phyloP scores from a whole-genome alignment of 2,113 vertebrate genomes.

The Anolis carolinensis region DNA sequence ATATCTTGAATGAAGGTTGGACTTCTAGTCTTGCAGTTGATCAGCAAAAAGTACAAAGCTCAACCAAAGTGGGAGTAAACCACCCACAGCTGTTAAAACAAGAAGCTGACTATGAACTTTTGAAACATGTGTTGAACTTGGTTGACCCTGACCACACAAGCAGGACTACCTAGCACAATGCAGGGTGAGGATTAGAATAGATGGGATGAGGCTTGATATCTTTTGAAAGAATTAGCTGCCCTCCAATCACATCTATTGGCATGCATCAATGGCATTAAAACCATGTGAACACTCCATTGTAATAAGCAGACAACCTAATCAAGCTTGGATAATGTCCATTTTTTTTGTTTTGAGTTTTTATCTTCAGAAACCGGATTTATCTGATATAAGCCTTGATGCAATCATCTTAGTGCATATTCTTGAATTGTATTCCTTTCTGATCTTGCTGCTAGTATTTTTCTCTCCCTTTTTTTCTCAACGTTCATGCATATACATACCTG shows the following conservation, averaged over 20 bases:
- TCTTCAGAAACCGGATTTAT: neutral
- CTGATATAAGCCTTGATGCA: neutral
- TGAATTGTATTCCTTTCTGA: neutral
- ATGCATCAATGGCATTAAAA: constrained; percentile 3
- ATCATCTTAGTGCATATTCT: neutral
- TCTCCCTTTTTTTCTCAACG: neutral
- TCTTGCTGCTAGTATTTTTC: neutral
- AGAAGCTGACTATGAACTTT: constrained; percentile 44
- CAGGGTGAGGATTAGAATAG: neutral
- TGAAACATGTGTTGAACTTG: constrained; percentile 52
- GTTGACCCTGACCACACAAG: constrained; percentile 45
- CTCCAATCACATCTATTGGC: constrained; percentile 11
- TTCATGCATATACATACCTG: neutral
- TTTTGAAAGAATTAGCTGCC: neutral
- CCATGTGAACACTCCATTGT: neutral
- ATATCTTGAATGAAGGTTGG: neutral
- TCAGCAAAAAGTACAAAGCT: neutral
- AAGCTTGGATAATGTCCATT: neutral
- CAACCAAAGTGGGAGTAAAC: constrained; percentile 35
- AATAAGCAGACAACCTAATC: neutral
- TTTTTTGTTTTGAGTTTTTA: neutral
- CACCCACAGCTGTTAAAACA: constrained; percentile 53
- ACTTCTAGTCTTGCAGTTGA: constrained; percentile 25
- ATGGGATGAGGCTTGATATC: constrained; percentile 3
- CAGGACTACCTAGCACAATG: constrained; percentile 25